phyloP scores from a whole-genome alignment of 1,140 invertebrate genomes.

The Radopholus similis region DNA sequence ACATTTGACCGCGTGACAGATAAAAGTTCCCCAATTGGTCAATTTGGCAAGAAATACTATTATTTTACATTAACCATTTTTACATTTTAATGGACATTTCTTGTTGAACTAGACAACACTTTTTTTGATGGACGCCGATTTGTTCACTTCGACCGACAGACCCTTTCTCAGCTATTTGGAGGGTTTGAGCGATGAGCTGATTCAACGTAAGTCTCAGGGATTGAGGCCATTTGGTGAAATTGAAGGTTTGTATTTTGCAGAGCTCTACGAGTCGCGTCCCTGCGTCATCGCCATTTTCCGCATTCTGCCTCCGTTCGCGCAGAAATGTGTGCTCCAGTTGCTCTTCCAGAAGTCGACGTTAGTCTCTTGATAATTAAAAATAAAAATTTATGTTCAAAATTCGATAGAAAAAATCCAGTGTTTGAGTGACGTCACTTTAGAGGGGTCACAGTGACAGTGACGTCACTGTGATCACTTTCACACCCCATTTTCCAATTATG shows the following conservation, averaged over 20 bases:
- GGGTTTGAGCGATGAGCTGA: slow-evolving; percentile 13
- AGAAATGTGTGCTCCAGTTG: slow-evolving; percentile 37
- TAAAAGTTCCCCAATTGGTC: not conserved
- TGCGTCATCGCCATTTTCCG: slow-evolving; percentile 45
- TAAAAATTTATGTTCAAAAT: not conserved
- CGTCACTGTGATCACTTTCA: too few species aligned
- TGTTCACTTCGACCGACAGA: slow-evolving; percentile 8
- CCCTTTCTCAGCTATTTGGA: slow-evolving; percentile 31
- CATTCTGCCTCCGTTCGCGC: slow-evolving; percentile 35
- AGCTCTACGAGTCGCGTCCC: slow-evolving; percentile 29
- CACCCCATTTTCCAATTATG: not conserved
- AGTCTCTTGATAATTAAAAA: not conserved
- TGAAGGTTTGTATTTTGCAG: not conserved
- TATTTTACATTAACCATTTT: not conserved
- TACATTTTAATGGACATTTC: not conserved
- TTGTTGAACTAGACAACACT: not conserved
- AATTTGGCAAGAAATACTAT: slow-evolving; percentile 1
- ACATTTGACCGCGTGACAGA: not conserved
- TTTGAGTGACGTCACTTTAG: too few species aligned
- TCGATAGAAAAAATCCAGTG: too few species aligned
- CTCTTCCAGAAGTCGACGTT: slow-evolving; percentile 17
- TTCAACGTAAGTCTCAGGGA: slow-evolving; percentile 9
- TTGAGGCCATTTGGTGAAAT: not conserved
- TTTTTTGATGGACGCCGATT: not conserved
- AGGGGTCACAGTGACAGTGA: too few species aligned